A percentile compares a stretch with the other conserved stretches of the same genome.
Conservation (phyloP, 2,888 invertebrate genomes). For the Saturnia pavonia region DNA sequence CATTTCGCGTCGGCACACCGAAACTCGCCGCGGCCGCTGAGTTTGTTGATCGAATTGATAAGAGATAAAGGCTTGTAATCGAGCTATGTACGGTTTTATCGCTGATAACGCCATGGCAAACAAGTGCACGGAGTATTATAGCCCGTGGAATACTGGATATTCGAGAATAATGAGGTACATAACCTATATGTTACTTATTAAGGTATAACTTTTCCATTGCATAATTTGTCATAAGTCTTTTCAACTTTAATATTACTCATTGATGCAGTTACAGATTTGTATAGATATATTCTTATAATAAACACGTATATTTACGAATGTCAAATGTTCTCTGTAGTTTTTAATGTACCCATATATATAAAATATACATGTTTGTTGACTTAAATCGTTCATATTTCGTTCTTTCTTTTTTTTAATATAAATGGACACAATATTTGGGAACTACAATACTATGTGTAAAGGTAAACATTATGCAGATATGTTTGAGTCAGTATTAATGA, state of each 20-base stretch:
- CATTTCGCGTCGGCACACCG: conserved; percentile 15
- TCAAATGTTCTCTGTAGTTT: not conserved
- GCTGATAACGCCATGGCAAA: conserved; percentile 69
- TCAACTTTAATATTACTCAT: not conserved
- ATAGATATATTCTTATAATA: too few species aligned
- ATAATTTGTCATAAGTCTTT: not conserved
- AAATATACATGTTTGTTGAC: too few species aligned
- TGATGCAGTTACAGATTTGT: too few species aligned
- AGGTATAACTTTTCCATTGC: not conserved
- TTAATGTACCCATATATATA: not conserved
- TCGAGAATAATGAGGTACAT: conserved; percentile 62
- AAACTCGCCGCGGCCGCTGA: conserved; percentile 28
- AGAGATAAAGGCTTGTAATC: conserved; percentile 69
- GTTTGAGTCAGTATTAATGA: too few species aligned
- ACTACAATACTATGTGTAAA: too few species aligned
- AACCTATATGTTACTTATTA: conserved; percentile 18
- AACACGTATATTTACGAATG: not conserved
- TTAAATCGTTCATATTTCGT: too few species aligned
- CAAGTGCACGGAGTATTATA: conserved; percentile 58
- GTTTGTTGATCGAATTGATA: conserved; percentile 69
- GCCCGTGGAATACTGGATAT: conserved; percentile 54
- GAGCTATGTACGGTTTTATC: conserved; percentile 74
- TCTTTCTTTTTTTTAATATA: too few species aligned
- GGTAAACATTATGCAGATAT: too few species aligned
- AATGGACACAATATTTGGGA: too few species aligned